These are phyloP conservation scores for Bos indicus DNA, from an alignment of 2,113 vertebrate species.

Conservation along the genomic window DNA sequence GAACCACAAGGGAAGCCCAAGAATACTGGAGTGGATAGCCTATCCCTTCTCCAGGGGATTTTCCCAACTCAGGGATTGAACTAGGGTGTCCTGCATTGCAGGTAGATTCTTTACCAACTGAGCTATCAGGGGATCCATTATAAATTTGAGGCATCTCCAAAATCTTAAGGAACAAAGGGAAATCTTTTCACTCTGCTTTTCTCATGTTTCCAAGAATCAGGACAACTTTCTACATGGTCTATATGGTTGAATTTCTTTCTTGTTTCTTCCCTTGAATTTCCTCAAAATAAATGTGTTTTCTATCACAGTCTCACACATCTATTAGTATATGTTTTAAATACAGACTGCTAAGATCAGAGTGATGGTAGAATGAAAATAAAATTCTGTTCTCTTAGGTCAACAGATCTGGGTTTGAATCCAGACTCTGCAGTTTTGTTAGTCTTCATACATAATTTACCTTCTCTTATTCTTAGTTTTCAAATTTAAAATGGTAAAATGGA, in stretches of 20 bases:
- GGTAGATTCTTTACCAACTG: neutral
- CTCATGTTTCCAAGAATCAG: neutral
- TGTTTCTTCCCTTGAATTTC: neutral
- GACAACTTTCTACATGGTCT: neutral
- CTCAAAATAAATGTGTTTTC: neutral
- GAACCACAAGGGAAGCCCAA: neutral
- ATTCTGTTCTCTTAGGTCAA: neutral
- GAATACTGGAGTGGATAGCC: neutral
- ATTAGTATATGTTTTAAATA: neutral
- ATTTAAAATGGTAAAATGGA: neutral
- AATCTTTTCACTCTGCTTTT: neutral
- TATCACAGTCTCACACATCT: neutral
- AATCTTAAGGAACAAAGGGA: neutral
- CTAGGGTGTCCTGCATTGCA: neutral
- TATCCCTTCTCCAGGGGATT: neutral
- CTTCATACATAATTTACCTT: neutral
- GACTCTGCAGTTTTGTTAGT: neutral
- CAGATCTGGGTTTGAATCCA: neutral
- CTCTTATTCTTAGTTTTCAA: neutral
- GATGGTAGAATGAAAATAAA: neutral
- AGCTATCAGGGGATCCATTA: neutral
- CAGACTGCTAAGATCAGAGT: neutral
- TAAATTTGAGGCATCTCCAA: neutral
- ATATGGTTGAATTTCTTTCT: neutral
- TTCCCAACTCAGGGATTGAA: neutral